Evolutionary conservation across 2,113 vertebrate species (phyloP), one percentile per base, ranked within the genome.

Genomic region (Panurus biarmicus): DNA sequence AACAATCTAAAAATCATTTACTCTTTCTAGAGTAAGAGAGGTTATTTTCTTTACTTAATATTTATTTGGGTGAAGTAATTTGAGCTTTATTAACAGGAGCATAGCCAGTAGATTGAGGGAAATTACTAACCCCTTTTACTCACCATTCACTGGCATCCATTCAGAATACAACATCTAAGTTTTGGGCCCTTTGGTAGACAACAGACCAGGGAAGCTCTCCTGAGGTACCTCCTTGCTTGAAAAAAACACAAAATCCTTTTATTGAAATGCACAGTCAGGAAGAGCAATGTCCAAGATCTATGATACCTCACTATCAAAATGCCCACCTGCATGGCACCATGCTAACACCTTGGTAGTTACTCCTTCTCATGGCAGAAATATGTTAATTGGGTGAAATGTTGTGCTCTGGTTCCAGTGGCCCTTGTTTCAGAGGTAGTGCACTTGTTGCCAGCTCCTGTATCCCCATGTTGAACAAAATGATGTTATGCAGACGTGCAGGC

Each of bases 1-100:
- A 96, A 53, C 51, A 92, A 23, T 36, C 26, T 96, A 82, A 94
- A 85, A 94, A 75, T 73, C 79, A 69, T 80, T 88, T 36, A 40
- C 48, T 88, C 40, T 80, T 47, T 86, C 62, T 81, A 88, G 61
- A 74, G 87, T 93, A 77, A 84, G 36, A 73, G 10, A 38, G n/a
- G 22, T 74, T 81, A 14, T 88, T 88, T 95, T 81, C 72, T 89
- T 82, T 85, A 77, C 25, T 57, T 24, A 35, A 61, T 92, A 50
- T 87, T 96, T 97, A 74, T 67, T 82, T 58, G 35, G 14, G 23
- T 44, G 48, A 82, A 90, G 69, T 83, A 72, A 69, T 84, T 78
- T 71, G 45, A 25, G 7, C 21, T 62, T 17, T 54, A 53, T 75
- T 82, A 82, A 42, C 16, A 82, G 20, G 5, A 76, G 4, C 14